Base-by-base conservation (phyloP, 2,797 vertebrate species). In the Scarus forsteni region DNA sequence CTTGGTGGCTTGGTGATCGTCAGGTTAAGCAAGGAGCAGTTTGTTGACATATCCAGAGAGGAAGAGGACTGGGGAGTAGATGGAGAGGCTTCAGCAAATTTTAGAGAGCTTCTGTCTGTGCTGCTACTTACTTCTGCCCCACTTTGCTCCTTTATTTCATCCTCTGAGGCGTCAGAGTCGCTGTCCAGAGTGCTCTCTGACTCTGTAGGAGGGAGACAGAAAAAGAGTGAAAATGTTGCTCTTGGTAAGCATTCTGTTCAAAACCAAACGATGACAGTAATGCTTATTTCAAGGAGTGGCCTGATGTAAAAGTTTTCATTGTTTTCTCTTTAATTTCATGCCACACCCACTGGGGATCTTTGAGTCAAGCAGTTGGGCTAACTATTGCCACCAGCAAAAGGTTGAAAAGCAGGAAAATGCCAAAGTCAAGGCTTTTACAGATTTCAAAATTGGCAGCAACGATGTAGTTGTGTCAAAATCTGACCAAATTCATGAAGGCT, bases 151-250 rank as follows among this genome's bases (percentile, higher is more conserved):
- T 96, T 97, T 84, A 92, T 86, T 75, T 95, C 95, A 80, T 96
- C 96, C 81, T 97, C 96, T 44, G 96, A 96, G 70, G 90, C 94
- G 66, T 97, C 96, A 36, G 97, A 95, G 89, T 97, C 95, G 27
- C 95, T 96, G 65, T 97, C 96, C 78, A 96, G 95, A 92, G 95
- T 97, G 92, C 95, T 98, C 89, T 96, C 96, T 15, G 96, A 97
- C 83, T 97, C 97, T 98, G 91, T 55, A 51, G 61, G 52, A 44
- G 36, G 10, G 7, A 53, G 40, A 72, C 40, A 77, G n/a, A 66
- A 52, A n/a, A 57, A 63, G 40, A 75, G 45, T 10, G 57, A 48
- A 81, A 57, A 54, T 3, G 60, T 9, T 79, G 18, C 55, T 44
- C 27, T 63, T 52, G 51, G 68, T 80, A 55, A 77, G 61, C 44